phyloP scores from a whole-genome alignment of 2,888 invertebrate species.

The Oligia fasciuncula region DNA sequence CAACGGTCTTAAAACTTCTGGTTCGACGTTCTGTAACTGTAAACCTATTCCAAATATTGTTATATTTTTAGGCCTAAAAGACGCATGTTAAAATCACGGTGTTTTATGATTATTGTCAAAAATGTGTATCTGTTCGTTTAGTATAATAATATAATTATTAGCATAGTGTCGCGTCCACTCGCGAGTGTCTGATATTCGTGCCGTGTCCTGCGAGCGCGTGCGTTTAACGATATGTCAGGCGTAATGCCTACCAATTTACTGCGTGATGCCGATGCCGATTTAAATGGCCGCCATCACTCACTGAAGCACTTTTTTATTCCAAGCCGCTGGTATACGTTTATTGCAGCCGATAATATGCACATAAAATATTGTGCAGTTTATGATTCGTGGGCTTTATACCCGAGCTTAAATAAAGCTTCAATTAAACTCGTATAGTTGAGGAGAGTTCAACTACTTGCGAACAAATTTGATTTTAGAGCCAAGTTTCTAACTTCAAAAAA shows the following conservation, averaged over 20 bases:
- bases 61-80: neutral
- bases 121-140: neutral
- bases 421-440: slow-evolving; percentile 30
- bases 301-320: slow-evolving; percentile 45
- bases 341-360: slow-evolving; percentile 43
- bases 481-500: slow-evolving; percentile 11
- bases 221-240: slow-evolving; percentile 28
- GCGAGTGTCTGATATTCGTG: neutral
- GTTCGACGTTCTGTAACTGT: neutral
- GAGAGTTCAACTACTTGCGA: neutral
- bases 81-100: too few relatives aligned
- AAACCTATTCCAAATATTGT: neutral
- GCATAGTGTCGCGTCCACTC: neutral
- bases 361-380: slow-evolving; percentile 54
- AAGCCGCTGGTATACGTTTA: slow-evolving; percentile 36
- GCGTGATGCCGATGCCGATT: slow-evolving; percentile 27
- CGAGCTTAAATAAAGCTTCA: slow-evolving; percentile 35
- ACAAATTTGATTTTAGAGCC: slow-evolving; percentile 23
- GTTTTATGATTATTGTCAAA: neutral
- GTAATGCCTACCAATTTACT: slow-evolving; percentile 30
- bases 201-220: neutral
- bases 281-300: slow-evolving; percentile 43
- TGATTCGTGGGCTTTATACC: slow-evolving; percentile 38
- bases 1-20: neutral
- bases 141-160: neutral